phyloP scores from a whole-genome alignment of 2,888 invertebrate genomes.

The Leptinotarsa rubiginosa region DNA sequence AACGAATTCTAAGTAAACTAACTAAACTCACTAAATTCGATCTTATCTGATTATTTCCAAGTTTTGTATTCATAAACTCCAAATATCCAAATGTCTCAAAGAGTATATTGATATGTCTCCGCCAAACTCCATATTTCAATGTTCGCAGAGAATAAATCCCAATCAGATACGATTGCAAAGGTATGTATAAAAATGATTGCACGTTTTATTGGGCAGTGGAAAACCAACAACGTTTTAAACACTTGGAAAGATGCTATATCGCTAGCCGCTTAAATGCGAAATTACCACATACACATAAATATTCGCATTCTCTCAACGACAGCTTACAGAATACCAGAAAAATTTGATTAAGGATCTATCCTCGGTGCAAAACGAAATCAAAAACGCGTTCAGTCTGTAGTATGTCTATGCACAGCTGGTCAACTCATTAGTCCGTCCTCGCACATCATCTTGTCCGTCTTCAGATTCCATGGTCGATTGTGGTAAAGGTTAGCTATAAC shows the following conservation, averaged over 20 bases:
- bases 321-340: slow-evolving; percentile 65
- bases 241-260: slow-evolving; percentile 52
- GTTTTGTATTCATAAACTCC: background rate
- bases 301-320: slow-evolving; percentile 63
- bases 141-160: slow-evolving; percentile 33
- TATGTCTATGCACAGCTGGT: slow-evolving; percentile 64
- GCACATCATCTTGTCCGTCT: slow-evolving; percentile 36
- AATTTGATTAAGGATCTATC: slow-evolving; percentile 67
- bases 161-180: slow-evolving; percentile 41
- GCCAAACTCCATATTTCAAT: background rate
- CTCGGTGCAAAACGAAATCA: slow-evolving; percentile 62
- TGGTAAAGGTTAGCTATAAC: slow-evolving; percentile 66
- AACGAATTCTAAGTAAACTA: too few species aligned
- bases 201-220: slow-evolving; percentile 43
- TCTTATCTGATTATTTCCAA: background rate
- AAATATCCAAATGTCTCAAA: too few species aligned
- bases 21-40: background rate
- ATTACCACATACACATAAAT: slow-evolving; percentile 60
- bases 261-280: slow-evolving; percentile 53
- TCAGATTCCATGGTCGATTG: slow-evolving; percentile 56
- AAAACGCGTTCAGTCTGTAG: slow-evolving; percentile 65
- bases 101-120: too few species aligned
- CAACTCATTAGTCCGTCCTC: slow-evolving; percentile 46
- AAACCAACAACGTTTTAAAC: slow-evolving; percentile 48
- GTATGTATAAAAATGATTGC: slow-evolving; percentile 41